These are phyloP conservation scores for Sericinus montela DNA, from an alignment of 2,888 invertebrate genomes.

Conservation along the genomic window DNA sequence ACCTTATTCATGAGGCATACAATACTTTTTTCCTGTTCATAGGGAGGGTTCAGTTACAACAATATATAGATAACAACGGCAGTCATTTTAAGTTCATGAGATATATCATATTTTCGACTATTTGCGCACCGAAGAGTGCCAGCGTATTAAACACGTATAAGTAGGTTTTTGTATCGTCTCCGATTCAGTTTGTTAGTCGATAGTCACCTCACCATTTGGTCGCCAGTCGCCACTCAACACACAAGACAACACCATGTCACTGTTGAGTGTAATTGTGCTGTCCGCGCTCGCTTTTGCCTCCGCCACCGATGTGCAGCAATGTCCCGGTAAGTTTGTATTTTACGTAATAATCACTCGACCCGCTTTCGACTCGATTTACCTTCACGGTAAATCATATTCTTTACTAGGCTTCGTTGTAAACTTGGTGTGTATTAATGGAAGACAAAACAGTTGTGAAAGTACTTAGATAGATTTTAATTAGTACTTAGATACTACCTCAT, in stretches of 20 bases:
- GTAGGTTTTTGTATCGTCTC: slow-evolving; percentile 9
- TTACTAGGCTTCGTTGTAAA: background rate
- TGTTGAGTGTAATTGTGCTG: slow-evolving; percentile 5
- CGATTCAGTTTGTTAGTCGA: slow-evolving; percentile 4
- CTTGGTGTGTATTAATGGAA: too few relatives aligned
- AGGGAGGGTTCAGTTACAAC: too few relatives aligned
- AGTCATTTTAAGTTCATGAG: too few relatives aligned
- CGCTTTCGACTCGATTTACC: slow-evolving; percentile 12
- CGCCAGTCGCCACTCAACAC: background rate
- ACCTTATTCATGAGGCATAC: too few relatives aligned
- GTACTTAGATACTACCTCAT: too few relatives aligned
- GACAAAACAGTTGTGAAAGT: too few relatives aligned
- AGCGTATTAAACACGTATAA: background rate
- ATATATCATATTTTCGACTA: background rate
- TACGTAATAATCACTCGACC: slow-evolving; percentile 12
- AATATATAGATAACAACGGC: too few relatives aligned
- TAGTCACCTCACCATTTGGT: too few relatives aligned
- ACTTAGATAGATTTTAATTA: too few relatives aligned
- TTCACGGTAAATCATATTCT: background rate
- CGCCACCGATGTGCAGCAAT: slow-evolving; percentile 13
- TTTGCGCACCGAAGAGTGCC: slow-evolving; percentile 4
- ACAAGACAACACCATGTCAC: slow-evolving; percentile 8
- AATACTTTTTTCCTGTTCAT: too few relatives aligned
- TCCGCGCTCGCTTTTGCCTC: slow-evolving; percentile 14
- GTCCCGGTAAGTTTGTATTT: slow-evolving; percentile 12